Percentiles rank a stretch among this genome's conserved stretches.
phyloP scores from a whole-genome alignment of 2,888 invertebrate species.

The Lithophane leautieri region DNA sequence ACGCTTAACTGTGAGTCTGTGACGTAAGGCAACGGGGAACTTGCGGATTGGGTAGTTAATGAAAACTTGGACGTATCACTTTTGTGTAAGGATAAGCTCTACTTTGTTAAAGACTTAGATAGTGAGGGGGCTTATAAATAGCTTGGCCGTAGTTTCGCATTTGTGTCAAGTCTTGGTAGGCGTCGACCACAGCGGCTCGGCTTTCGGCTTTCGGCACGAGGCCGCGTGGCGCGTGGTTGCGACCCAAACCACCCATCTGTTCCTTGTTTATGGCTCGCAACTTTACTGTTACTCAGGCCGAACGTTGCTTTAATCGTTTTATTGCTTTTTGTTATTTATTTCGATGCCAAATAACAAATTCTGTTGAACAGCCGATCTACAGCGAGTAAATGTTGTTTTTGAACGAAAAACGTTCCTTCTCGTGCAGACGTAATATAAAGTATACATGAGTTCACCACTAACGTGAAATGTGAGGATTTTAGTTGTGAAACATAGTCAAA shows the following conservation, averaged over 20 bases:
- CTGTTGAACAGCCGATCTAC: conserved; percentile 31
- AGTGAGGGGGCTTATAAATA: conserved; percentile 60
- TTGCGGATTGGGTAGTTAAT: conserved; percentile 31
- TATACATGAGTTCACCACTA: conserved; percentile 22
- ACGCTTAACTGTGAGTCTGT: conserved; percentile 18
- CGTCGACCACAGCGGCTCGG: conserved; percentile 57
- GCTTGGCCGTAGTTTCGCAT: conserved; percentile 59
- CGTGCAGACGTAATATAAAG: conserved; percentile 18
- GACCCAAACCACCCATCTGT: conserved; percentile 67
- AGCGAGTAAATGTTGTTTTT: conserved; percentile 38
- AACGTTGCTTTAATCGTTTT: conserved; percentile 67
- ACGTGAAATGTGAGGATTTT: conserved; percentile 47
- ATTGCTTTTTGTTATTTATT: conserved; percentile 64
- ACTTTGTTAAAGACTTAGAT: conserved; percentile 57
- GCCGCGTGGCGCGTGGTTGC: conserved; percentile 47
- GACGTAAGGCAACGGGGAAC: conserved; percentile 16
- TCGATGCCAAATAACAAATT: conserved; percentile 48
- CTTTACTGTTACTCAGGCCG: conserved; percentile 65
- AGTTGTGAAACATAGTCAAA: conserved; percentile 36
- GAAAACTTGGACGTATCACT: conserved; percentile 48
- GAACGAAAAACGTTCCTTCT: conserved; percentile 10
- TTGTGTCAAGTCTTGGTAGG: conserved; percentile 62
- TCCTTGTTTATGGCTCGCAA: conserved; percentile 68
- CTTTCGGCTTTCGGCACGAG: conserved; percentile 53
- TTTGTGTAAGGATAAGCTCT: conserved; percentile 53